Evolutionary conservation across 1,140 invertebrate genomes (phyloP), one percentile per base, ranked within the genome.

Genomic region (Drosophila baimaii): DNA sequence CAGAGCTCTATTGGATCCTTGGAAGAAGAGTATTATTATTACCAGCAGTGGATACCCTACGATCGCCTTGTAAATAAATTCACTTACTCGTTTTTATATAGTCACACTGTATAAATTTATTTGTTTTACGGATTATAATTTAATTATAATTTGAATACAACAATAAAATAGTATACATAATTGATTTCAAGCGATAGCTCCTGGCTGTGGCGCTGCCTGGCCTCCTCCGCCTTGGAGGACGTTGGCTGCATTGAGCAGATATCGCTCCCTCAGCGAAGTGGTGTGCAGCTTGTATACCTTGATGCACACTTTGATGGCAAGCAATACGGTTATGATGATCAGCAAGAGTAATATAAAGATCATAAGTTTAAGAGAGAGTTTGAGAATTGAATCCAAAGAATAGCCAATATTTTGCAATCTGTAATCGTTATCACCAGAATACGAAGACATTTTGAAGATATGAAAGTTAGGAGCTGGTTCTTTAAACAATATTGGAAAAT

Each of bases 361-460:
- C 5, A 9, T 2, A 44, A 21, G 0, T 13, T 2, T 19, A 5
- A 0, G 2, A 41, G 4, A 1, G 21, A 21, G 0, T 13, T 2
- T 19, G 2, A 0, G 2, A 41, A 19, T 12, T 41, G 4, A 3
- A 19, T 12, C 37, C 37, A 37, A 15, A 15, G 0, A 0, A 7
- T 2, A 2, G 0, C n/a, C 2, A 37, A 37, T 37, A 2, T 3
- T 5, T 5, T n/a, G 35, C 1, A n/a, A 37, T n/a, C n/a, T n/a
- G n/a, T n/a, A n/a, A n/a, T n/a, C n/a, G n/a, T n/a, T n/a, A 3
- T 3, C 0, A 8, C 6, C 6, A n/a, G 15, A 5, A 13, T 39
- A 12, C 21, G 15, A 5, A 13, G n/a, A 12, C 21, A 46, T 23
- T 13, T 46, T 12, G 8, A 23, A 1, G 21, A 7, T 23, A 23